Evolutionary conservation across 2,797 vertebrate species (phyloP), one percentile per base, ranked within the genome.

Genomic region (Chiroxiphia lanceolata): DNA sequence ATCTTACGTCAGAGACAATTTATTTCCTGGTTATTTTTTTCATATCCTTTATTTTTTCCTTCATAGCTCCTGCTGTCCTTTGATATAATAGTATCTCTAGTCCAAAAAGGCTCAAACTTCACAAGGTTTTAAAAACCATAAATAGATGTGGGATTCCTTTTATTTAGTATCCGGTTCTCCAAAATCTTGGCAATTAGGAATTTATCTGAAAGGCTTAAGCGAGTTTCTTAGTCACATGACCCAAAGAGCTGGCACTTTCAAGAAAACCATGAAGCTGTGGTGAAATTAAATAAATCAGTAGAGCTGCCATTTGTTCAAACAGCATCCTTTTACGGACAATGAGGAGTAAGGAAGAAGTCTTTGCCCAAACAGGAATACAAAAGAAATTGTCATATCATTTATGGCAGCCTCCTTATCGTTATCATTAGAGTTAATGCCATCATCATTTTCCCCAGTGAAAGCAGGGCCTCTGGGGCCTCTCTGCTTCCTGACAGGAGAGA

Each of bases 381-480:
- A 96, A 95, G 94, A 96, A 97, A 97, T 96, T 61, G 79, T 90
- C 88, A 71, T 94, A 96, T 95, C 87, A 74, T 92, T 97, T 96
- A 91, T 83, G 91, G 93, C 94, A 82, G 86, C 90, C 90, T 95
- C 96, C 95, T 95, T 96, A 96, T 96, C 90, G 91, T 97, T 95
- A 97, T 92, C 95, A 96, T 97, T 97, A 96, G 77, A 50, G 89
- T 53, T 96, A 96, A 97, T 91, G 87, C 94, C 89, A 74, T 97
- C 94, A 96, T 97, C 96, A 95, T 97, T 96, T 97, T 97, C 95
- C 95, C 93, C 80, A 97, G 96, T 89, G 96, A 98, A 97, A 97
- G 93, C 81, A 85, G 94, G 95, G 97, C 97, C 97, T 97, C 95
- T 94, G 95, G 96, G 96, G 95, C 90, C 89, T 97, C 96, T 96